These are phyloP conservation scores for Ephestia elutella DNA, from an alignment of 1,140 invertebrate species.

Conservation along the genomic window DNA sequence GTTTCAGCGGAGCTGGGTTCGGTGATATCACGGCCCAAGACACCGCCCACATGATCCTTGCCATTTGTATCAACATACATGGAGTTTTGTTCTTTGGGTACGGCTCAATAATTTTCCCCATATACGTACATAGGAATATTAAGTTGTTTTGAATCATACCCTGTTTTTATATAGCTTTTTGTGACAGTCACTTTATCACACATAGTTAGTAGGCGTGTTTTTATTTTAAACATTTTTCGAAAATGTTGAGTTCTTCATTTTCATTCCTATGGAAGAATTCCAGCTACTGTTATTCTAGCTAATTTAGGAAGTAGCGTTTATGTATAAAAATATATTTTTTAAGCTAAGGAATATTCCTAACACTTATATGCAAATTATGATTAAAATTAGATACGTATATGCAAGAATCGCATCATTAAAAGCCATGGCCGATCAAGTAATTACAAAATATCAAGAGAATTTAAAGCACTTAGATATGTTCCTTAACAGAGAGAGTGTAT, in stretches of 20 bases:
- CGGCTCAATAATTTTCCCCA: neutral
- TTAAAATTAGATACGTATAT: conserved; percentile 54
- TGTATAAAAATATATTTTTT: no score
- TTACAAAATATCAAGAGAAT: conserved; percentile 65
- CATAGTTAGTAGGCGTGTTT: neutral
- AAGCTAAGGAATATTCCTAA: no score
- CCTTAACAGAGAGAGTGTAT: conserved; percentile 59
- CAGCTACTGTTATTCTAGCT: no score
- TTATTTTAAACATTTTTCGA: neutral
- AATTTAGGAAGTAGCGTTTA: no score
- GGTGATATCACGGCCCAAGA: conserved; percentile 67
- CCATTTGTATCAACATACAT: conserved; percentile 59
- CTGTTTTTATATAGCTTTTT: conserved; percentile 1
- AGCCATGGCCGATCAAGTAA: conserved; percentile 58
- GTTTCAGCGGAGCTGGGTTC: conserved; percentile 64
- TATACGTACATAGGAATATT: conserved; percentile 6
- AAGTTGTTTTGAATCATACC: conserved; percentile 10
- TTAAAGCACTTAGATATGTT: conserved; percentile 64
- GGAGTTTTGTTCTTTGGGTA: conserved; percentile 70
- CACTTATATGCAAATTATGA: neutral
- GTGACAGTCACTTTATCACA: neutral
- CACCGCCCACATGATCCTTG: conserved; percentile 55
- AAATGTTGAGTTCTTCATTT: no score
- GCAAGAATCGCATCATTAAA: conserved; percentile 64
- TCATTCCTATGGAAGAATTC: no score